Conservation (phyloP, 53 echinoderm and acorn worm species). For the Zoroaster sp. region DNA sequence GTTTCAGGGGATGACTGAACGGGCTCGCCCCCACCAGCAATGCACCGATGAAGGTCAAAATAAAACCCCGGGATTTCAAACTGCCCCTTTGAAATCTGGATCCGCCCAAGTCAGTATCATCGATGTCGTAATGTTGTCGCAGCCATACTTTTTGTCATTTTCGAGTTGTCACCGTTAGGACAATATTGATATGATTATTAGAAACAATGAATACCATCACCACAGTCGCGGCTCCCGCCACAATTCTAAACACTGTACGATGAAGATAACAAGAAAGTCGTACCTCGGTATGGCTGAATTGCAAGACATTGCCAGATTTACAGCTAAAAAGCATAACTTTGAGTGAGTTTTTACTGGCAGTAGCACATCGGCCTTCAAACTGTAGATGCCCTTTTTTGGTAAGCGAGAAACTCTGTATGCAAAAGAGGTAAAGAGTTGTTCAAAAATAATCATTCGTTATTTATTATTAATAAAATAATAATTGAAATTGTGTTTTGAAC, state of each 20-base stretch:
- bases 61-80: no score
- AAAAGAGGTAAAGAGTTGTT: background rate
- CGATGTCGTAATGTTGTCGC: background rate
- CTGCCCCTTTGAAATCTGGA: background rate
- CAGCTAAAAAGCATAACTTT: slow-evolving; percentile 30
- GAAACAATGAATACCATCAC: no score
- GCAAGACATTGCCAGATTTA: background rate
- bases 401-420: slow-evolving; percentile 31
- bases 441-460: background rate
- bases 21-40: background rate
- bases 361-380: slow-evolving; percentile 25
- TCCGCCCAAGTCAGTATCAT: background rate
- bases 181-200: no score
- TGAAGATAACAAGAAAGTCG: no score
- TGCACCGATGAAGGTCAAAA: background rate
- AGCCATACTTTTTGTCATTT: no score
- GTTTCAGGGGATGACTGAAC: background rate
- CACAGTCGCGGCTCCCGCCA: no score
- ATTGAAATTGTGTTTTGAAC: no score
- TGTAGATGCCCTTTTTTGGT: slow-evolving; percentile 34
- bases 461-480: no score
- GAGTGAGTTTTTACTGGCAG: background rate
- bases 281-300: no score
- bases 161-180: no score
- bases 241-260: no score